Evolutionary conservation across 2,888 invertebrate species (phyloP), one percentile per base, ranked within the genome.

Genomic region (Mycogona germanica): DNA sequence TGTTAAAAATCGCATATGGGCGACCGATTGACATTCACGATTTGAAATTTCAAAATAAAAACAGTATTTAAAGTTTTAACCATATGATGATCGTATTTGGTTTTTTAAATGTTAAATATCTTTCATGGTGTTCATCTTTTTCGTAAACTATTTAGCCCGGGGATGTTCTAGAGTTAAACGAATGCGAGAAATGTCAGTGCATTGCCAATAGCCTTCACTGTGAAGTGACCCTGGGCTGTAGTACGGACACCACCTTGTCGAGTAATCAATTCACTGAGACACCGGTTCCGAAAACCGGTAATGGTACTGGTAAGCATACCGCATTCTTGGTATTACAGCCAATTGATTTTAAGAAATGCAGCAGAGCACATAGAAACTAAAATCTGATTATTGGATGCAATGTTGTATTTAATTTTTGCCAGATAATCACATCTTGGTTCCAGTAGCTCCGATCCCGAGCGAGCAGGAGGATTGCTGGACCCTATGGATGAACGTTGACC

Each of bases 161-260:
- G 19, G 78, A 78, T 50, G 75, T 80, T 0, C 67, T 77, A 2
- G 62, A 69, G 14, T 78, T 78, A 62, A 72, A 72, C 1, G 78
- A 77, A 0, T 85, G 84, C 64, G 76, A 79, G 62, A 74, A 78
- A 14, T 91, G 89, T 64, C 87, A 87, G 62, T 91, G 91, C 62
- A 72, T 85, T 6, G 77, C 84, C 64, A 87, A 89, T 69, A 75
- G 75, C 23, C 78, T 82, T 56, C 76, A 78, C 44, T 89, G 89
- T 65, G 79, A 81, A 64, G 68, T 74, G 29, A 23, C 5, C 23
- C 40, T 26, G 12, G 38, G 26, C 2, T 50, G 50, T 23, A 26
- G 9, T 7, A 12, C 17, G 41, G 19, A n/a, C n/a, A n/a, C n/a
- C n/a, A n/a, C n/a, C n/a, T n/a, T n/a, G n/a, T n/a, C n/a, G n/a